Evolutionary conservation across 2,797 vertebrate species (phyloP).

Genomic region (Typhlichthys eigenmanni): DNA sequence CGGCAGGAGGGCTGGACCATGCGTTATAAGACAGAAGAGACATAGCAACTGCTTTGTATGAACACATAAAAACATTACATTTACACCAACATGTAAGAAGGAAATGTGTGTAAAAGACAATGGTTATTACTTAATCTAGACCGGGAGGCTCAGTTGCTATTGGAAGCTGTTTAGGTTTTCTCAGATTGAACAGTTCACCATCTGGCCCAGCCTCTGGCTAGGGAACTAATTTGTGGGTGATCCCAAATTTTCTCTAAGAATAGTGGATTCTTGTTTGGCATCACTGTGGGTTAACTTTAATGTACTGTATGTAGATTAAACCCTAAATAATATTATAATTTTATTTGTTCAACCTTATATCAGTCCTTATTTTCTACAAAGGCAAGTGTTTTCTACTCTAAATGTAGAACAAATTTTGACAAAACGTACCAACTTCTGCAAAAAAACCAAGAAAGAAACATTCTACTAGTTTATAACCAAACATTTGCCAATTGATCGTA

Average conservation of each 20-base stretch:
- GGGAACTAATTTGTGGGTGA: slow-evolving; percentile 48
- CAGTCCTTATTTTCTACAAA: no score
- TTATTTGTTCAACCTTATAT: not conserved
- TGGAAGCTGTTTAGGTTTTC: slow-evolving; percentile 38
- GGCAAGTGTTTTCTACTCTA: no score
- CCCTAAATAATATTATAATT: no score
- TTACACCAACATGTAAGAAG: slow-evolving; percentile 35
- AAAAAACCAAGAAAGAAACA: no score
- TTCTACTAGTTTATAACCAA: no score
- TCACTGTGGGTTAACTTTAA: slow-evolving; percentile 28
- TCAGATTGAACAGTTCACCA: slow-evolving; percentile 55
- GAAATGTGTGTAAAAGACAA: slow-evolving; percentile 7
- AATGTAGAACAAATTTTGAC: no score
- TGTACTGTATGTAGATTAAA: not conserved
- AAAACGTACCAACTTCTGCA: no score
- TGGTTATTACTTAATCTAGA: no score
- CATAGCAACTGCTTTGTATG: slow-evolving; percentile 1
- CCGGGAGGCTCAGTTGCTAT: slow-evolving; percentile 13
- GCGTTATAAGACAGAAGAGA: slow-evolving; percentile 12
- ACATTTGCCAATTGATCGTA: not conserved
- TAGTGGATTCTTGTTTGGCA: slow-evolving; percentile 28
- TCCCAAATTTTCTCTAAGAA: slow-evolving; percentile 43
- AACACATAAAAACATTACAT: slow-evolving; percentile 21
- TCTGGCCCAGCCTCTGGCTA: slow-evolving; percentile 29
- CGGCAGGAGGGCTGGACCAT: slow-evolving; percentile 4